Conservation (phyloP, 2,888 invertebrate species). For the Caenorhabditis japonica region DNA sequence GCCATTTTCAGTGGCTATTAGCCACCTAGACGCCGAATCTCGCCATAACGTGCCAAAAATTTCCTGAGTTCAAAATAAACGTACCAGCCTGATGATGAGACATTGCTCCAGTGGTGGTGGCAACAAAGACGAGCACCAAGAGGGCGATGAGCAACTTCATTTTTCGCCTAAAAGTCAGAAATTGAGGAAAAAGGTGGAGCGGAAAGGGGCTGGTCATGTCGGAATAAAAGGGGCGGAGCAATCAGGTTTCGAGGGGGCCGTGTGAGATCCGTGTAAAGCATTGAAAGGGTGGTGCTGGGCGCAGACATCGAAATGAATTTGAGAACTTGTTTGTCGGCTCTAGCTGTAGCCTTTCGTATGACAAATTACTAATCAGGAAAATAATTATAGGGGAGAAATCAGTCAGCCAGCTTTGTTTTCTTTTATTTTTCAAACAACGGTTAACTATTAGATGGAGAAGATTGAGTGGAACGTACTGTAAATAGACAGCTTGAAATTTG, state of each 20-base stretch:
- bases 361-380: too few relatives aligned
- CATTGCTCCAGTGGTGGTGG: conserved; percentile 18
- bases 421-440: too few relatives aligned
- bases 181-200: neutral
- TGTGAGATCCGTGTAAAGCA: conserved; percentile 11
- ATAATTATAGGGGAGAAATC: too few relatives aligned
- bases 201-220: conserved; percentile 5
- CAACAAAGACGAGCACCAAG: conserved; percentile 10
- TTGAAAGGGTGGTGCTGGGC: conserved; percentile 2
- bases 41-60: too few relatives aligned
- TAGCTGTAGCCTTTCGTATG: too few relatives aligned
- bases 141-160: conserved; percentile 7
- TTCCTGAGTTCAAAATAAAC: conserved; percentile 1
- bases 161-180: neutral
- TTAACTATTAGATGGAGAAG: too few relatives aligned
- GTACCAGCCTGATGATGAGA: conserved; percentile 37
- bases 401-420: too few relatives aligned
- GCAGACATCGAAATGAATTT: conserved; percentile 14
- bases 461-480: too few relatives aligned
- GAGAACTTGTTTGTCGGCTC: conserved; percentile 20
- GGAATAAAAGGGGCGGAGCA: conserved; percentile 3
- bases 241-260: conserved; percentile 11
- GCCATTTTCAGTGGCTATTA: too few relatives aligned
- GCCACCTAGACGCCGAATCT: too few relatives aligned
- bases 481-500: too few relatives aligned